phyloP scores from a whole-genome alignment of 1,140 invertebrate genomes.

The Drosophila carrolli region DNA sequence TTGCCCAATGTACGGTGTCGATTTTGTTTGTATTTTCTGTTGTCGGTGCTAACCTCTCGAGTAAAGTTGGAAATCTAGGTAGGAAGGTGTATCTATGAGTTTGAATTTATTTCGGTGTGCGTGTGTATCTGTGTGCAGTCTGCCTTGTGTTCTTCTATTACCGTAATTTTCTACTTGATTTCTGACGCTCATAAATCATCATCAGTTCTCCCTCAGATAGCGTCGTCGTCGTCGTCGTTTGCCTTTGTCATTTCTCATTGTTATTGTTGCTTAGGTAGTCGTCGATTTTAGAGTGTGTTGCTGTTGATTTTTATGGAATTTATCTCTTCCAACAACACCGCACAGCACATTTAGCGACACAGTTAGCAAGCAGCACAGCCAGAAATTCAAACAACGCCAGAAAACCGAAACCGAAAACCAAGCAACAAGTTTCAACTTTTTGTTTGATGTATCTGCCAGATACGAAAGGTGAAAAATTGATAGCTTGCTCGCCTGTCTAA shows the following conservation, averaged over 20 bases:
- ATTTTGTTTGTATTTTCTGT: conserved; percentile 24
- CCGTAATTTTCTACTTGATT: conserved; percentile 83
- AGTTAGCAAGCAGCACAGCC: conserved; percentile 62
- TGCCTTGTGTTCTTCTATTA: conserved; percentile 74
- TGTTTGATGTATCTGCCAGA: conserved; percentile 79
- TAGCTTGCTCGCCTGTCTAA: conserved; percentile 71
- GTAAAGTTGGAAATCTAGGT: conserved; percentile 27
- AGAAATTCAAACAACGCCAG: conserved; percentile 6
- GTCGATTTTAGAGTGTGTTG: conserved; percentile 57
- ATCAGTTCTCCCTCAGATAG: conserved; percentile 77
- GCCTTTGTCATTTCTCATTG: conserved; percentile 51
- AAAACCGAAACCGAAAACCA: conserved; percentile 5
- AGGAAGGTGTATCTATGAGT: conserved; percentile 23
- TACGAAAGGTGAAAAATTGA: conserved; percentile 76
- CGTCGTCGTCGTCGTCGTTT: conserved; percentile 51
- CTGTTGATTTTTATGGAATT: conserved; percentile 69
- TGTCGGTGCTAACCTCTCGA: conserved; percentile 9
- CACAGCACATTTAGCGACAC: conserved; percentile 72
- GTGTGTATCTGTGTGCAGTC: conserved; percentile 17
- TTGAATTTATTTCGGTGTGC: background rate
- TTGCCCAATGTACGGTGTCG: conserved; percentile 48
- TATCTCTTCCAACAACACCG: conserved; percentile 52
- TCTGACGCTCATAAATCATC: conserved; percentile 83
- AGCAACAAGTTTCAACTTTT: conserved; percentile 54
- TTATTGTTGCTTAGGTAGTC: conserved; percentile 66